phyloP scores from a whole-genome alignment of 2,888 invertebrate genomes.

The Cremastobaeus sp. region DNA sequence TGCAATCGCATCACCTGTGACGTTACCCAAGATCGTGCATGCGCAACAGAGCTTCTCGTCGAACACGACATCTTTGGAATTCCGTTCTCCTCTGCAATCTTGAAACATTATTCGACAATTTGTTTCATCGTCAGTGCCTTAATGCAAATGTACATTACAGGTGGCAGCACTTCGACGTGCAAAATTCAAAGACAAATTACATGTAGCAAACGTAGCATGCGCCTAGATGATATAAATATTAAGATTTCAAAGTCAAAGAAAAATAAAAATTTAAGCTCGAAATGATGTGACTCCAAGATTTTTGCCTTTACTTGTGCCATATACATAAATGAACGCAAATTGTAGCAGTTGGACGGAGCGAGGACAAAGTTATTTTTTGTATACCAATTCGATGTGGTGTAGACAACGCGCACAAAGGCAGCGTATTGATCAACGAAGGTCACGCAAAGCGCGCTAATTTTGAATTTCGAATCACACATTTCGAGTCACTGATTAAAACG shows the following conservation, averaged over 20 bases:
- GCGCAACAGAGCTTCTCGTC: slow-evolving; percentile 4
- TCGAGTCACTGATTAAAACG: slow-evolving; percentile 29
- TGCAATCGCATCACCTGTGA: too few relatives aligned
- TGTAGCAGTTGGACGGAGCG: slow-evolving; percentile 20
- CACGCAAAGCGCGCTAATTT: slow-evolving; percentile 24
- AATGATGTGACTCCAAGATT: slow-evolving; percentile 34
- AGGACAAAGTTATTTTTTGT: slow-evolving; percentile 42
- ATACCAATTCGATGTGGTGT: slow-evolving; percentile 9
- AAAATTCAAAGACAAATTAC: slow-evolving; percentile 18
- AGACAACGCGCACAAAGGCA: slow-evolving; percentile 7
- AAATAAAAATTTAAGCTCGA: slow-evolving; percentile 21
- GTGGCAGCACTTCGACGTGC: slow-evolving; percentile 45
- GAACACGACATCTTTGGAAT: too few relatives aligned
- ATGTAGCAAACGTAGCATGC: slow-evolving; percentile 35
- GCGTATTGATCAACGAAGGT: slow-evolving; percentile 12
- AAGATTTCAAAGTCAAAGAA: slow-evolving; percentile 11
- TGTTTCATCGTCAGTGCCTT: slow-evolving; percentile 52
- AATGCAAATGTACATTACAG: slow-evolving; percentile 54
- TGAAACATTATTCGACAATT: slow-evolving; percentile 6
- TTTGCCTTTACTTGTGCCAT: slow-evolving; percentile 52
- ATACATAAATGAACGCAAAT: slow-evolving; percentile 10
- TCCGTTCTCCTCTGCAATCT: slow-evolving; percentile 19
- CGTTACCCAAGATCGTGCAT: too few relatives aligned
- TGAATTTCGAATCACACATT: slow-evolving; percentile 41
- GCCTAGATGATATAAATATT: slow-evolving; percentile 28